A percentile compares a stretch with the other conserved stretches of the same genome.
phyloP scores from a whole-genome alignment of 2,113 vertebrate genomes.

The Parus major region DNA sequence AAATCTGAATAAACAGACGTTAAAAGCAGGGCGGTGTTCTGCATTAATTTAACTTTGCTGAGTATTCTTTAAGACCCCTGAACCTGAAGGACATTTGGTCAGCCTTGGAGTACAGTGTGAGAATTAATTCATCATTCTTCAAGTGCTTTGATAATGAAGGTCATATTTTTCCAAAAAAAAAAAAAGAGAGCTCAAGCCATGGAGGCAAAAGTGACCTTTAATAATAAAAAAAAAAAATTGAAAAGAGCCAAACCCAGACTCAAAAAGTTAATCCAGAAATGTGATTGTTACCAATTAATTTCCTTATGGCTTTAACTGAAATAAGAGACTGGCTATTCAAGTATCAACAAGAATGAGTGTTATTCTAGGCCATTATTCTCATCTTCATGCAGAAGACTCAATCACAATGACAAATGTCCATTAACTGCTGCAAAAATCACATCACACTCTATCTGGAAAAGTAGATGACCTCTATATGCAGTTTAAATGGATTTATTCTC shows the following conservation, averaged over 20 bases:
- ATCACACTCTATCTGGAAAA: background rate
- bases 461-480: conserved; percentile 24
- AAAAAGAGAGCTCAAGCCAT: background rate
- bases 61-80: background rate
- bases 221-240: background rate
- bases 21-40: background rate
- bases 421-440: conserved; percentile 47
- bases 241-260: background rate
- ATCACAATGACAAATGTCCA: conserved; percentile 43
- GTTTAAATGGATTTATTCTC: conserved; percentile 46
- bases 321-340: background rate
- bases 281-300: background rate
- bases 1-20: conserved; percentile 15
- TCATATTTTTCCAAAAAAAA: background rate
- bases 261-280: background rate
- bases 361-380: conserved; percentile 28
- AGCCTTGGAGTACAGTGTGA: background rate
- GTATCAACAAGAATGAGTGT: background rate
- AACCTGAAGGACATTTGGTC: background rate
- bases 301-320: background rate
- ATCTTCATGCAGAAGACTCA: background rate
- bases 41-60: background rate
- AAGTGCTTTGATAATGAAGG: background rate
- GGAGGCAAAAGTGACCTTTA: background rate
- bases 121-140: background rate